A percentile compares a stretch with the other conserved stretches of the same genome.
Conservation (phyloP, 2,113 vertebrate species). For the Malurus melanocephalus region DNA sequence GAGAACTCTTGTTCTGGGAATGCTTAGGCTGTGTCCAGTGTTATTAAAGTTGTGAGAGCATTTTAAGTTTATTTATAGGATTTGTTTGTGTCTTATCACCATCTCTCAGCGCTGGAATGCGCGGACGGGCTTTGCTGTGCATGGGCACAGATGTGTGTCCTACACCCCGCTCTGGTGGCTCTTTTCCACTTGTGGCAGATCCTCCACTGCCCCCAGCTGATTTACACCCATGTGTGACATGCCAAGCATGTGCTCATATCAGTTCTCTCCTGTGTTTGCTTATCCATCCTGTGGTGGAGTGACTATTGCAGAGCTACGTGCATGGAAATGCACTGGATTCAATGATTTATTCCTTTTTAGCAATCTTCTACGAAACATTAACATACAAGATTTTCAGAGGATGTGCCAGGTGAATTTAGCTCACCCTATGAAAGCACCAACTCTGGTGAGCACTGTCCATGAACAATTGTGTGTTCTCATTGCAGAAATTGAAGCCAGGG, state of each 20-base stretch:
- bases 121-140: not conserved
- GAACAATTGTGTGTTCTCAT: conserved; percentile 35
- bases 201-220: not conserved
- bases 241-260: not conserved
- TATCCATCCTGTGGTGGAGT: rapidly evolving
- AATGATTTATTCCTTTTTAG: not conserved
- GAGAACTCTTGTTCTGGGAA: conserved; percentile 40
- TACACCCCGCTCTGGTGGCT: not conserved
- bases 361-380: not conserved
- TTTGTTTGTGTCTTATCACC: conserved; percentile 1
- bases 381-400: not conserved
- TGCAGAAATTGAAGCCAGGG: conserved; percentile 88
- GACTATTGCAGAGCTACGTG: rapidly evolving
- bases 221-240: not conserved
- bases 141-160: not conserved
- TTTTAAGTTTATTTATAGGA: conserved; percentile 35
- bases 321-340: rapidly evolving
- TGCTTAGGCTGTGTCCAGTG: not conserved
- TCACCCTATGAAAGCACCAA: not conserved
- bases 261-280: not conserved
- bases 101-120: not conserved
- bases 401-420: not conserved
- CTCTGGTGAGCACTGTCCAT: not conserved
- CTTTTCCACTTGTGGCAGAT: not conserved
- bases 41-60: not conserved